These are phyloP conservation scores for Cyclura pinguis DNA, from an alignment of 2,797 vertebrate species.

Conservation along the genomic window DNA sequence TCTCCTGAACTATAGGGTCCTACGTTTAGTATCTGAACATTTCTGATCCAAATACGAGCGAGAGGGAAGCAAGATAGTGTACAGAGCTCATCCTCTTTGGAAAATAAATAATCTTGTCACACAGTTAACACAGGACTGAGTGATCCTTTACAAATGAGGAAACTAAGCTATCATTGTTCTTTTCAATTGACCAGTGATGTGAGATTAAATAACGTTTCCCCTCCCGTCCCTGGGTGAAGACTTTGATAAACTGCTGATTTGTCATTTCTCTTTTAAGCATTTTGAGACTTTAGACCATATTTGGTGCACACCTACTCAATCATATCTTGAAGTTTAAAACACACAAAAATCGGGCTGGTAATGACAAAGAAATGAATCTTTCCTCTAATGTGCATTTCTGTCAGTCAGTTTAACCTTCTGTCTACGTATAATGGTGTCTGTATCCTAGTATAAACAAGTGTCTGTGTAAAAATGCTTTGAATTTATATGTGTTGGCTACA, in stretches of 20 bases:
- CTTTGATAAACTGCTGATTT: constrained; percentile 43
- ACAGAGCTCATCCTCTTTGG: background rate
- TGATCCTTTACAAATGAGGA: constrained; percentile 10
- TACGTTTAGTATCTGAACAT: constrained; percentile 10
- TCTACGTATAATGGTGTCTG: constrained; percentile 65
- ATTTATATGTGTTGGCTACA: constrained; percentile 68
- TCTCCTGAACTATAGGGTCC: background rate
- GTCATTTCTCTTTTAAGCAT: constrained; percentile 49
- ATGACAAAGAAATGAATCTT: constrained; percentile 50
- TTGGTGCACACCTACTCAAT: constrained; percentile 39
- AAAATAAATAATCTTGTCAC: constrained; percentile 25
- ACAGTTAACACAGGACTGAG: background rate
- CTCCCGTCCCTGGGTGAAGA: constrained; percentile 24
- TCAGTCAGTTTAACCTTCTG: constrained; percentile 68
- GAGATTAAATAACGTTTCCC: constrained; percentile 13
- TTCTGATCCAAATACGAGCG: background rate
- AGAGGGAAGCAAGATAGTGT: background rate
- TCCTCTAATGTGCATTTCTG: constrained; percentile 57
- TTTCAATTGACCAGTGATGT: constrained; percentile 15
- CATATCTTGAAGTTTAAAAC: constrained; percentile 60
- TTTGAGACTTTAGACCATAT: constrained; percentile 42
- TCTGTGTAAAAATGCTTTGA: constrained; percentile 63
- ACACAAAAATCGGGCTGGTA: constrained; percentile 48
- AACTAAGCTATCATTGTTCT: constrained; percentile 8
- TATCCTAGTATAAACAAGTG: constrained; percentile 66